A percentile compares a stretch with the other conserved stretches of the same genome.
These are phyloP conservation scores for Paedocypris sp. DNA, from an alignment of 2,113 vertebrate species.

Conservation along the genomic window DNA sequence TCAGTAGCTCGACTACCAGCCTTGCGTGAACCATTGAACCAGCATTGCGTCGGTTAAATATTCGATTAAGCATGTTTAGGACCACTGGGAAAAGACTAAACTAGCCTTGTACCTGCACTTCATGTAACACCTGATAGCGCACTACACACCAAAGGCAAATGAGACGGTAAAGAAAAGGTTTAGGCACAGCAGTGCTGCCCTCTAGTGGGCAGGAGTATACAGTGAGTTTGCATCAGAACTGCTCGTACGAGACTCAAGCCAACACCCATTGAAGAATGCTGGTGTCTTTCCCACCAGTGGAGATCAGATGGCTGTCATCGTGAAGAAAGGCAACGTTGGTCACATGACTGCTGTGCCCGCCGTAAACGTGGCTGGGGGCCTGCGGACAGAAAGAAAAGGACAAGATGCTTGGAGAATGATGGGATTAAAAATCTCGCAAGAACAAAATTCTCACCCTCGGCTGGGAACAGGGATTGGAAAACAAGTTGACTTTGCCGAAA, in stretches of 20 bases:
- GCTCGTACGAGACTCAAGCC: conserved; percentile 62
- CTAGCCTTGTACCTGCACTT: conserved; percentile 1
- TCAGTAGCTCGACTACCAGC: no score
- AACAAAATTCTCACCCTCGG: conserved; percentile 65
- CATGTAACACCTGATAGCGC: conserved; percentile 21
- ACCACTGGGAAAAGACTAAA: conserved; percentile 7
- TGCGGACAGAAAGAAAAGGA: conserved; percentile 36
- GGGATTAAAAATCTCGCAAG: background rate
- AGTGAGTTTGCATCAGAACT: conserved; percentile 31
- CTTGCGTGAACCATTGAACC: no score
- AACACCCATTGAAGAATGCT: conserved; percentile 81
- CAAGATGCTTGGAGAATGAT: background rate
- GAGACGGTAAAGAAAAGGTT: conserved; percentile 15
- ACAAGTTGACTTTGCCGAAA: conserved; percentile 86
- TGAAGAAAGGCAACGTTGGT: conserved; percentile 82
- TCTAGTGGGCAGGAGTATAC: conserved; percentile 46
- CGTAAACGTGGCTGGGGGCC: conserved; percentile 72
- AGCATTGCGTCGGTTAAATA: no score
- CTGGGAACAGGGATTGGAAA: conserved; percentile 73
- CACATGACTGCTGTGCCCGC: conserved; percentile 91
- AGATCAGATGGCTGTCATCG: conserved; percentile 69
- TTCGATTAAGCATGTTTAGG: no score
- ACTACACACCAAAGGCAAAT: conserved; percentile 16
- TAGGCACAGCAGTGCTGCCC: conserved; percentile 58
- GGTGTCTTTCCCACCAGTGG: conserved; percentile 80